A percentile compares a stretch with the other conserved stretches of the same genome.
phyloP scores from a whole-genome alignment of 37 sponge, comb jelly and placozoan species.

The Aplysina aerophoba region DNA sequence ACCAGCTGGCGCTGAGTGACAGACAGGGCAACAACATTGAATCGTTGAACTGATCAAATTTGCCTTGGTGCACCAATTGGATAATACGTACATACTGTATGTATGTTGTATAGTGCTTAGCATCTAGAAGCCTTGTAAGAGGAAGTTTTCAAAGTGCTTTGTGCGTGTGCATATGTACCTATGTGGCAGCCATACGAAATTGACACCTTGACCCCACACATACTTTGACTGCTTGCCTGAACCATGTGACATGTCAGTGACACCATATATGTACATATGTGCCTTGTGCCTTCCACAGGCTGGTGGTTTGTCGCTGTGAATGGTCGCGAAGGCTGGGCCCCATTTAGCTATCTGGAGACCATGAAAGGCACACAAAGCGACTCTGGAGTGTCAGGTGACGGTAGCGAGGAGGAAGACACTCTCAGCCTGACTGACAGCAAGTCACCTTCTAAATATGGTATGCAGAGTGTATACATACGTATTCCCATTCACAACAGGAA shows the following conservation, averaged over 20 bases:
- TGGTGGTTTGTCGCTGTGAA: constrained; percentile 89
- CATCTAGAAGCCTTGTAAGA: no score
- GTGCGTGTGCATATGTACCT: no score
- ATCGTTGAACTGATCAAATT: no score
- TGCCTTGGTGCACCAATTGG: no score
- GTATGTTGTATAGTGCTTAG: no score
- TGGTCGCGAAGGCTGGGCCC: constrained; percentile 81
- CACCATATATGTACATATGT: not conserved
- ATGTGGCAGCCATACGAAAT: no score
- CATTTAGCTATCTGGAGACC: constrained; percentile 77
- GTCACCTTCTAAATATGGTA: constrained; percentile 22
- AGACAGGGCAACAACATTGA: no score
- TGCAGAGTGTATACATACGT: not conserved
- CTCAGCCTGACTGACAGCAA: not conserved
- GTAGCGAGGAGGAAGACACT: constrained; percentile 29
- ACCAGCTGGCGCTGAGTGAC: no score
- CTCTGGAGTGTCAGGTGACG: not conserved
- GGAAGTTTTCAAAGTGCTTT: no score
- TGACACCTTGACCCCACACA: no score
- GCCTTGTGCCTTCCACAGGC: constrained; percentile 61
- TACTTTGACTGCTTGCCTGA: no score
- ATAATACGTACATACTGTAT: no score
- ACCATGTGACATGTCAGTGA: not conserved
- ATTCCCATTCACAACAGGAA: not conserved
- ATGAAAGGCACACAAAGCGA: not conserved